Evolutionary conservation across 2,113 vertebrate genomes (phyloP).

Genomic region (Pelvicachromis taeniatus): DNA sequence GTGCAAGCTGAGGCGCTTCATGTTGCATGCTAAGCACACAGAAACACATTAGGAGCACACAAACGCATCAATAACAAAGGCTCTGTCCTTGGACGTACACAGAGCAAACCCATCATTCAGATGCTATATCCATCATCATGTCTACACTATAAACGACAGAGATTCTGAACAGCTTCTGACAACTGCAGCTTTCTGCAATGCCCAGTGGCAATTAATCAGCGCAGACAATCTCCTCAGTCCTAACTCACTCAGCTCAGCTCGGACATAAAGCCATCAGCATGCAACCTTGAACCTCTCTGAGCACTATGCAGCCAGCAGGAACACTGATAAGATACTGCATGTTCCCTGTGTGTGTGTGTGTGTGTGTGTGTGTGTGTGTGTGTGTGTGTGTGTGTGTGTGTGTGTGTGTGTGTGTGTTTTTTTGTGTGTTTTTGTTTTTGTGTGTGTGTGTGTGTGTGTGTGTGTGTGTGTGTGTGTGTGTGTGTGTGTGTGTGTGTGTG

Average conservation of each 20-base stretch:
- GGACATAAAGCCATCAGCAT: not conserved
- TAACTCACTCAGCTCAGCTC: not conserved
- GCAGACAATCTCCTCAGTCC: not conserved
- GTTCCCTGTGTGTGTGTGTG: not conserved
- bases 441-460: too few relatives aligned
- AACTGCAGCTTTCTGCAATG: not conserved
- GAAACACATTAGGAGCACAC: not conserved
- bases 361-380: too few relatives aligned
- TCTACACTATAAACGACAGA: not conserved
- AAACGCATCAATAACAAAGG: not conserved
- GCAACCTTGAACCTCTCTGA: conserved; percentile 32
- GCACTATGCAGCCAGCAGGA: not conserved
- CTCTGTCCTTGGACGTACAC: not conserved
- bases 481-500: too few relatives aligned
- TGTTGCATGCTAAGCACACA: not conserved
- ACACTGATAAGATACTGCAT: conserved; percentile 29
- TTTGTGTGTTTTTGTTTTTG: too few relatives aligned
- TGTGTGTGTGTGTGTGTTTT: too few relatives aligned
- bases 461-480: too few relatives aligned
- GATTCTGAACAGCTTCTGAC: not conserved
- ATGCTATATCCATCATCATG: not conserved
- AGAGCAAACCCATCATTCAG: not conserved
- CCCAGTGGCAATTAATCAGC: conserved; percentile 4
- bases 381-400: too few relatives aligned
- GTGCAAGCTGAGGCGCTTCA: not conserved